phyloP scores from a whole-genome alignment of 2,797 vertebrate genomes.

The Sorex maritimensis region DNA sequence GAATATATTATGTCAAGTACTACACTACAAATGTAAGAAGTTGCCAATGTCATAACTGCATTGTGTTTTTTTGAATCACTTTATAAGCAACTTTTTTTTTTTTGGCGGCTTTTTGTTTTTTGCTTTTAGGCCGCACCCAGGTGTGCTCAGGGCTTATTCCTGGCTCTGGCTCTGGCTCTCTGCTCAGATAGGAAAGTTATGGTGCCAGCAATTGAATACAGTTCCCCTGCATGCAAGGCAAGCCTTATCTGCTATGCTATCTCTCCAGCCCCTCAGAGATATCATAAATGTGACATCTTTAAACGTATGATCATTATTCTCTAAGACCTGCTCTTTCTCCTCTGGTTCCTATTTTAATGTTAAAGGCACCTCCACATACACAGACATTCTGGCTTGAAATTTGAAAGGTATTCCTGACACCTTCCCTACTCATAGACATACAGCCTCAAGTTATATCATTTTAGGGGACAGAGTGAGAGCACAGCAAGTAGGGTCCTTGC shows the following conservation, averaged over 20 bases:
- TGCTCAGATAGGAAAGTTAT: too few species aligned
- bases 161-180: too few species aligned
- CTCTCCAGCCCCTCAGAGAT: too few species aligned
- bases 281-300: conserved; percentile 36
- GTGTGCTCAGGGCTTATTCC: too few species aligned
- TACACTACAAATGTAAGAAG: neutral
- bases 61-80: conserved; percentile 3
- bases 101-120: too few species aligned
- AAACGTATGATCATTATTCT: conserved; percentile 4
- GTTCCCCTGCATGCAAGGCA: too few species aligned
- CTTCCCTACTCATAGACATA: conserved; percentile 3
- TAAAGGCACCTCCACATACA: neutral
- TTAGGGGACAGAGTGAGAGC: neutral
- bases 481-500: too few species aligned
- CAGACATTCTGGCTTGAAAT: conserved; percentile 31
- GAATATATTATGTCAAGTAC: neutral
- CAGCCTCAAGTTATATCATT: neutral
- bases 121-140: too few species aligned
- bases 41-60: neutral
- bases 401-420: neutral
- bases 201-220: too few species aligned
- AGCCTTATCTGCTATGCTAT: too few species aligned
- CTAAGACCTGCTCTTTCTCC: neutral
- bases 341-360: conserved; percentile 27
- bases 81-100: too few species aligned